These are phyloP conservation scores for Champsocephalus esox DNA, from an alignment of 2,797 vertebrate species.

Conservation along the genomic window DNA sequence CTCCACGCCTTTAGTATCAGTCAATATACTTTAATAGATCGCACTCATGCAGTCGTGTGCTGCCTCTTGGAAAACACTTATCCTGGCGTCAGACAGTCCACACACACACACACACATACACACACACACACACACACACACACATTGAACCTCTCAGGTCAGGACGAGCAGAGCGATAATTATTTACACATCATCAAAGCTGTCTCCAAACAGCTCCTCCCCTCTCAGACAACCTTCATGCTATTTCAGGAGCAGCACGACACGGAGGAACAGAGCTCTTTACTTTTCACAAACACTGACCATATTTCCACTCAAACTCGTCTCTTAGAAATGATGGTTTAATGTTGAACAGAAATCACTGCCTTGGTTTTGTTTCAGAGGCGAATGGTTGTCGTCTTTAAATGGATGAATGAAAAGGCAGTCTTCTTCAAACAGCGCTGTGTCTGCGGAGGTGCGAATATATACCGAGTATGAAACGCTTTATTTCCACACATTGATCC, in stretches of 20 bases:
- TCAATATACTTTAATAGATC: slow-evolving; percentile 8
- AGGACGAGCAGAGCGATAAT: neutral
- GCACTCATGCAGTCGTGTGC: neutral
- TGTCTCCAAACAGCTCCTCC: slow-evolving; percentile 3
- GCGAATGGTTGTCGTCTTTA: too few species aligned
- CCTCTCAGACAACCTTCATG: slow-evolving; percentile 18
- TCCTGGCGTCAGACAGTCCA: neutral
- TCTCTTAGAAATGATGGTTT: too few species aligned
- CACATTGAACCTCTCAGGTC: neutral
- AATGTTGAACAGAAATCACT: too few species aligned
- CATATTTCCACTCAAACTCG: too few species aligned
- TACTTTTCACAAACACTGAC: too few species aligned
- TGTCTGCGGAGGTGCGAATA: too few species aligned
- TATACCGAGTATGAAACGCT: too few species aligned
- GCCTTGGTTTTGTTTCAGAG: too few species aligned
- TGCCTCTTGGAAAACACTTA: slow-evolving; percentile 8
- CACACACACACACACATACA: slow-evolving; percentile 7
- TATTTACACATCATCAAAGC: neutral
- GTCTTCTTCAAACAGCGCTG: too few species aligned
- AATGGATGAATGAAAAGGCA: too few species aligned
- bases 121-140: neutral
- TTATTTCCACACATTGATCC: too few species aligned
- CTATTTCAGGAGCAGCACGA: slow-evolving; percentile 5
- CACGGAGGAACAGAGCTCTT: slow-evolving; percentile 4
- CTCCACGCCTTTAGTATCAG: neutral